A percentile compares a stretch with the other conserved stretches of the same genome.
These are phyloP conservation scores for Hycleus cichorii DNA, from an alignment of 1,140 invertebrate genomes.

Conservation along the genomic window DNA sequence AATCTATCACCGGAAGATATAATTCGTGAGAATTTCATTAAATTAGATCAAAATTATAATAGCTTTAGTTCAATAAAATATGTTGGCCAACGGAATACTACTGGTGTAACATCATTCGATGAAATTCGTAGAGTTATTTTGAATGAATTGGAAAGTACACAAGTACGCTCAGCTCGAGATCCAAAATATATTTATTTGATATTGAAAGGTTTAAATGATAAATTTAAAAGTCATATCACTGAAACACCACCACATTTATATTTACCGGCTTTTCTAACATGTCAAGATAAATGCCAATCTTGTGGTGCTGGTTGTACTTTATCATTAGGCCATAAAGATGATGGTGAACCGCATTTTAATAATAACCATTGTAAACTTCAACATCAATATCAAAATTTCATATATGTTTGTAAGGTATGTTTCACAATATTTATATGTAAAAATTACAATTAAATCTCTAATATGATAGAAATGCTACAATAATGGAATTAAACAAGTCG, in stretches of 20 bases:
- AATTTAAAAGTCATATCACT: conserved; percentile 64
- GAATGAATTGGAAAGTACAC: conserved; percentile 58
- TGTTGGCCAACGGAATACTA: conserved; percentile 55
- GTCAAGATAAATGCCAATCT: conserved; percentile 61
- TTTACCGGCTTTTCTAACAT: conserved; percentile 77
- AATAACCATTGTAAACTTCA: conserved; percentile 56
- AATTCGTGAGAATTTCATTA: conserved; percentile 54
- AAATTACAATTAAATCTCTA: background rate
- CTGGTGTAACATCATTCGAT: conserved; percentile 51
- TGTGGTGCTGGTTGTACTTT: conserved; percentile 62
- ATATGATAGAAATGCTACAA: conserved; percentile 44
- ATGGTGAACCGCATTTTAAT: conserved; percentile 55
- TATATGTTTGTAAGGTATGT: conserved; percentile 60
- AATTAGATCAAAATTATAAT: conserved; percentile 56
- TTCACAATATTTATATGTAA: conserved; percentile 6
- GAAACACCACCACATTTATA: conserved; percentile 58
- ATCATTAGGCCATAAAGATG: conserved; percentile 72
- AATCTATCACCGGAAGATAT: conserved; percentile 59
- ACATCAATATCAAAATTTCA: conserved; percentile 71
- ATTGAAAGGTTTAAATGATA: conserved; percentile 60
- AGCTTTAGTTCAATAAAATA: conserved; percentile 70
- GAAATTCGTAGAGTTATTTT: conserved; percentile 46
- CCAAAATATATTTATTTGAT: conserved; percentile 8
- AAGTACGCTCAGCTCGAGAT: conserved; percentile 57
- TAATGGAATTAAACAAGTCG: conserved; percentile 55